Evolutionary conservation across 35 echinoderm and acorn worm genomes (phyloP).

Genomic region (Apostichopus parvimensis): DNA sequence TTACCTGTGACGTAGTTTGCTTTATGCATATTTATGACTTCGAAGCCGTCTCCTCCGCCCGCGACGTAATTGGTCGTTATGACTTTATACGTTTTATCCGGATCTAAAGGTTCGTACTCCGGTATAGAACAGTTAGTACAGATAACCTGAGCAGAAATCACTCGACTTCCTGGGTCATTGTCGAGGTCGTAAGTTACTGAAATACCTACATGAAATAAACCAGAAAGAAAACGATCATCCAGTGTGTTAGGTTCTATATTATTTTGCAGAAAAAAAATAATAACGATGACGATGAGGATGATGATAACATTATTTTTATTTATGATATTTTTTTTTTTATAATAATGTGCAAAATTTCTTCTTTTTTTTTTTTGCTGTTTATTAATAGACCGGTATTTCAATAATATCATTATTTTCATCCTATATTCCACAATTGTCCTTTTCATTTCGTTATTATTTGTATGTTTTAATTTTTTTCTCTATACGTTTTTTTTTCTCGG

Average conservation of each 20-base stretch:
- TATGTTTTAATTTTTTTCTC: no score
- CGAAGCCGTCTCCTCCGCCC: conserved; percentile 78
- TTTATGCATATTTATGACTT: conserved; percentile 65
- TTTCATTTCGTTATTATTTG: no score
- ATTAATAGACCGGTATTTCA: no score
- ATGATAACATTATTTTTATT: no score
- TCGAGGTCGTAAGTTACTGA: conserved; percentile 53
- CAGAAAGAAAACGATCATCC: not conserved
- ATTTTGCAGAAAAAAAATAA: no score
- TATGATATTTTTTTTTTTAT: no score
- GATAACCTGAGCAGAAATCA: conserved; percentile 37
- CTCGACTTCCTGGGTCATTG: conserved; percentile 45
- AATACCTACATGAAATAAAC: conserved; percentile 30
- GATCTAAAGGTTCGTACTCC: conserved; percentile 58
- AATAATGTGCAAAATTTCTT: no score
- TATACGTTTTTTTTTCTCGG: not conserved
- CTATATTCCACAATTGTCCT: no score
- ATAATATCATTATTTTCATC: no score
- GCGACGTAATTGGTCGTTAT: conserved; percentile 88
- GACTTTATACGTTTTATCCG: conserved; percentile 65
- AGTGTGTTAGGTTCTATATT: no score
- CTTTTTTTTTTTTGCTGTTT: no score
- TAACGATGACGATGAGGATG: no score
- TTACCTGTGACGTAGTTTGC: conserved; percentile 71
- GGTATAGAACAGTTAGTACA: conserved; percentile 69